Base-by-base conservation (phyloP, 2,797 vertebrate species). In the Thalassophryne amazonica region DNA sequence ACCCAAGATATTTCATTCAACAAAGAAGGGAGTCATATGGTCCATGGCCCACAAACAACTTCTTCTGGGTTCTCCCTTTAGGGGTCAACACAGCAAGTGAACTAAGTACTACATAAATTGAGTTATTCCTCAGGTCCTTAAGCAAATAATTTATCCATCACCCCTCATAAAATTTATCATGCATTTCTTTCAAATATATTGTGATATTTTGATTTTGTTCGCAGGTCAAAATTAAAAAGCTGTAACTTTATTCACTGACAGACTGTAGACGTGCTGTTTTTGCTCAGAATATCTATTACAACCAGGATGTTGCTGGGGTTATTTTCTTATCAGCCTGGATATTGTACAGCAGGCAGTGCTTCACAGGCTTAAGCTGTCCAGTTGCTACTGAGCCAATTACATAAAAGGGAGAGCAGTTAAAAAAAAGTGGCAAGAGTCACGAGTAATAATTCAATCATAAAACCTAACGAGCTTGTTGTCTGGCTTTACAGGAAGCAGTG, bases 401-500 rank as follows among this genome's bases (percentile, higher is more conserved):
- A 19, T 54, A 47, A 52, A 69, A 67, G 14, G 17, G 8, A 49
- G 52, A 25, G 61, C 33, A 43, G 50, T 78, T n/a, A n/a, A n/a
- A n/a, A 80, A 85, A 76, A 49, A 36, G 22, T 49, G 71, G 52
- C 51, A 58, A 73, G 51, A 83, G 81, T 84, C 71, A 76, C 72
- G n/a, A 37, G 41, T 17, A 59, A 72, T 63, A 63, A 69, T 67
- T 66, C 62, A 60, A 60, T 83, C 62, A 63, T 83, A 81, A 79
- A 86, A 73, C 60, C 24, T 12, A 71, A 73, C 43, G 39, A 19
- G 49, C 38, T 45, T 30, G 50, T 42, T 23, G 18, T 35, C 51
- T 29, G 21, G 41, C 28, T 38, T 57, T 29, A 40, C 11, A 1
- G 42, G 60, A 71, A 70, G 64, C 24, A 10, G 19, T 60, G 52